These are phyloP conservation scores for Amblyornis subalaris DNA, from an alignment of 2,113 vertebrate species.

Conservation along the genomic window DNA sequence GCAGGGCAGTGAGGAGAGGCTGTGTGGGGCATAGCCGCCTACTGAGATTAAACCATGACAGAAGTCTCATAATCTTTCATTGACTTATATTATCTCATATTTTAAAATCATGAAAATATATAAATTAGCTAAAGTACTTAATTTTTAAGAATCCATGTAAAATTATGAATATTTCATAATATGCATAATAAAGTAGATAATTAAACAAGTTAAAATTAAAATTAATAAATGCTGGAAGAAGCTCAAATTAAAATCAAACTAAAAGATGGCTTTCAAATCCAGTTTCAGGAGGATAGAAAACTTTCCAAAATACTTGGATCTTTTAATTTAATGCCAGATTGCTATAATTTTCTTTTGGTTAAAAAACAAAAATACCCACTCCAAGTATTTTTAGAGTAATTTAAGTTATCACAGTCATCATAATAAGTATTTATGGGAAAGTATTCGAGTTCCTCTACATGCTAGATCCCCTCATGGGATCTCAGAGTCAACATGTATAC, in stretches of 20 bases:
- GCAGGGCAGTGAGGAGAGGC: accelerated
- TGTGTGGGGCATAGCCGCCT: not conserved
- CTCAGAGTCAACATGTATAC: not conserved
- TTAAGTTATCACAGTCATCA: not conserved
- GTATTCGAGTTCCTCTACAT: accelerated
- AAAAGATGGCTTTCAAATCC: not conserved
- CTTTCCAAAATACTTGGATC: not conserved
- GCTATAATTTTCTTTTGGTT: not conserved
- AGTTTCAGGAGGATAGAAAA: not conserved
- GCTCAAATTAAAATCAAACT: not conserved
- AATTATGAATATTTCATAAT: not conserved
- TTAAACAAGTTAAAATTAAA: not conserved
- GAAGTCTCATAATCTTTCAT: not conserved
- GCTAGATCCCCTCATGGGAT: not conserved
- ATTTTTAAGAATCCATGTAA: not conserved
- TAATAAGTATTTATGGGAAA: not conserved
- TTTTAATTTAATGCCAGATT: not conserved
- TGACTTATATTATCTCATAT: not conserved
- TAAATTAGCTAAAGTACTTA: not conserved
- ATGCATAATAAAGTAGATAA: not conserved
- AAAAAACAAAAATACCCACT: not conserved
- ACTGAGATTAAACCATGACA: not conserved
- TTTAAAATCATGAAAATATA: not conserved
- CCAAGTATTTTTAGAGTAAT: not conserved
- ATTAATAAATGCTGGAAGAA: not conserved